Evolutionary conservation across 2,888 invertebrate genomes (phyloP), one percentile per base, ranked within the genome.

Genomic region (Tipula vernalis): DNA sequence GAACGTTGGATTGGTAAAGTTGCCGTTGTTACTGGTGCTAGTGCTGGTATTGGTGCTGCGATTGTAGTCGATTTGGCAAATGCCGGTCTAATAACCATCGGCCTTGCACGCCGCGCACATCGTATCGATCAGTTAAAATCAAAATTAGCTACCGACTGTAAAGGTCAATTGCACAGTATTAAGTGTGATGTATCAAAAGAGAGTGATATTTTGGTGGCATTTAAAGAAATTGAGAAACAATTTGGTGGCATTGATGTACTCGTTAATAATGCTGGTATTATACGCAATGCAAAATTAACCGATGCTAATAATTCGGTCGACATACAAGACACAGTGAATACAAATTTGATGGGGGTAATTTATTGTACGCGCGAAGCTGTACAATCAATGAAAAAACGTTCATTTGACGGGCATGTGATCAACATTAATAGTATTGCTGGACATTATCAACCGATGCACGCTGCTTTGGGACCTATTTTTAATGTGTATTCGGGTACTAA

Each of bases 21-120:
- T 0, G 94, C 94, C 0, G 91, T 94, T 39, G 94, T 94, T 85
- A 94, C 94, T 0, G 94, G 94, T n/a, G 94, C 94, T 8, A 94
- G 90, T 88, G 89, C 92, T 0, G 94, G 94, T 12, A 94, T 94
- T 87, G 94, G 93, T 28, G 92, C 92, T 86, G 91, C 91, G 1
- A 91, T 92, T 44, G 90, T 90, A 4, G 89, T 90, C 86, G 90
- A 91, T 71, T 89, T 94, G 2, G 91, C 92, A 0, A 89, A 90
- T 83, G 89, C 91, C 28, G 94, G 93, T 8, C 89, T 94, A 89
- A 91, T 91, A 51, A 94, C 94, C 0, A 91, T 93, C 8, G 93
- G 93, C 2, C 90, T 93, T 87, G 93, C 93, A 0, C 90, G 93
- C 87, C 91, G 92, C 71, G 88, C 91, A 0, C 91, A 92, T 6